These are phyloP conservation scores for Clarias magur DNA, from an alignment of 2,113 vertebrate genomes.

Conservation along the genomic window DNA sequence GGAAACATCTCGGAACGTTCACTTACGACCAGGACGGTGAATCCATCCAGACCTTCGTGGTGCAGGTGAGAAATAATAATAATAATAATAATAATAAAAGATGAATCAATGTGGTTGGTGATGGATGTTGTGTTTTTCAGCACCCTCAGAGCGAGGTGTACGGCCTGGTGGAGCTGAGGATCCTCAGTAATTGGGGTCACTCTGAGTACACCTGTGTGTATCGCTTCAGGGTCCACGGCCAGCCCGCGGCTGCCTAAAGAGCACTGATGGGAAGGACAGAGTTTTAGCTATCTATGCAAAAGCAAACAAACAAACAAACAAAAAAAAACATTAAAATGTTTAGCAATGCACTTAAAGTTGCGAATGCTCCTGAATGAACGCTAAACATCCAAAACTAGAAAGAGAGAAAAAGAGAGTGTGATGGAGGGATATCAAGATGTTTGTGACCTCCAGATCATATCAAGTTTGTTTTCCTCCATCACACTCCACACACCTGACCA, in stretches of 20 bases:
- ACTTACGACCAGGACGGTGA: constrained; percentile 79
- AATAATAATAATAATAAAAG: not conserved
- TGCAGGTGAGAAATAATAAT: constrained; percentile 69
- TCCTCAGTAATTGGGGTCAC: constrained; percentile 94
- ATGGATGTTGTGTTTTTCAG: constrained; percentile 23
- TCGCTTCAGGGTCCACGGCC: constrained; percentile 92
- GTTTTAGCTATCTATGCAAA: not conserved
- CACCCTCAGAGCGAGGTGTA: constrained; percentile 45
- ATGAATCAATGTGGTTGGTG: not conserved
- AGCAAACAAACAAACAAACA: not conserved
- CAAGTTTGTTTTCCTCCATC: not conserved
- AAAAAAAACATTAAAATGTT: not conserved
- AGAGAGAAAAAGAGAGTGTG: not conserved
- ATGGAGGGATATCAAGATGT: not conserved
- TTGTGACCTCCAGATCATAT: not conserved
- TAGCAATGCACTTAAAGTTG: not conserved
- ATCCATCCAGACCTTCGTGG: constrained; percentile 85
- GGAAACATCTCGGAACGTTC: constrained; percentile 80
- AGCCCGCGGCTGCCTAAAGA: constrained; percentile 36
- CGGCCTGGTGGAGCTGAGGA: constrained; percentile 79
- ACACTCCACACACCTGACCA: not conserved
- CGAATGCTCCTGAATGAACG: not conserved
- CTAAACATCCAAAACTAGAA: not conserved
- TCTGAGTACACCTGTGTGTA: constrained; percentile 94
- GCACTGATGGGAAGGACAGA: not conserved